Base-by-base conservation (phyloP, 1,140 invertebrate genomes). In the Drusus annulatus region DNA sequence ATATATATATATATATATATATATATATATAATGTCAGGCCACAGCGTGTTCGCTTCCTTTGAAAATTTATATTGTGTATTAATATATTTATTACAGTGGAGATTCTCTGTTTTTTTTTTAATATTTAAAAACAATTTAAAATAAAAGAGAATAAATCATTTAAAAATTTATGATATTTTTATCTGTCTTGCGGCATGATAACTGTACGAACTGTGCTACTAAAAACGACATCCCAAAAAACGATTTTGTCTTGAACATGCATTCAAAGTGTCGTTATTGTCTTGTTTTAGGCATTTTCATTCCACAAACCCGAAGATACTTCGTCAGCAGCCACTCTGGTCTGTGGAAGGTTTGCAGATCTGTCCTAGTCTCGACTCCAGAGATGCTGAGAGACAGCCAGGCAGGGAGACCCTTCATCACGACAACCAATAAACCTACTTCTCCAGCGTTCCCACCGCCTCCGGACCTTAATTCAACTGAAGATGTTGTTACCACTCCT, bases 331-430 rank as follows among this genome's bases (percentile, higher is more conserved):
- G 91, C 76, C 89, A 94, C 79, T 91, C 92, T 8, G 94, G 94
- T 0, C 87, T 95, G 1, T 95, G 94, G 93, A 90, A 91, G 62
- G 92, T 92, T 54, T 95, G 94, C 84, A 85, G 90, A 36, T 86
- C 89, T 36, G 83, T 88, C 31, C 87, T 88, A 15, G 28, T 80
- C 3, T 54, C 77, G 13, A 31, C 69, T 51, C 78, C 62, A 3
- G 69, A 80, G 79, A 84, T 86, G n/a, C 84, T 86, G 4, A 78
- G 84, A 19, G 71, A 84, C 60, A 82, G 51, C 31, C 36, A 71
- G 2, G 65, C 78, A 3, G 80, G 80, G 4, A 76, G 50, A 54
- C 52, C 36, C 0, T 60, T 75, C 25, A 23, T 73, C 52, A 78
- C 79, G 0, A 76, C 78, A 1, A 58, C 10, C 15, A 51, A 45